phyloP scores from a whole-genome alignment of 2,888 invertebrate genomes.

The Entomobrya multifasciata region DNA sequence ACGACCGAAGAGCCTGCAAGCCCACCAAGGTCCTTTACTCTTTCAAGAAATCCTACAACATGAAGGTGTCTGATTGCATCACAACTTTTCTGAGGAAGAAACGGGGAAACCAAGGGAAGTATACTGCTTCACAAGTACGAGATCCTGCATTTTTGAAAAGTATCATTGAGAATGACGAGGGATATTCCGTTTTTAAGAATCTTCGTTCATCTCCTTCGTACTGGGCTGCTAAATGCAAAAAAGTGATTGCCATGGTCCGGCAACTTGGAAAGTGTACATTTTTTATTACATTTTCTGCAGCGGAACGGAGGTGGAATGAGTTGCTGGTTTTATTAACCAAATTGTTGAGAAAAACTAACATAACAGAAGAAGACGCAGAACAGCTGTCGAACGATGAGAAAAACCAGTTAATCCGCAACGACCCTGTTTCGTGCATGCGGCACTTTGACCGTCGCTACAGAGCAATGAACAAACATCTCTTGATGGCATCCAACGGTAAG shows the following conservation, averaged over 20 bases:
- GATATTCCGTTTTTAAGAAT: slow-evolving; percentile 57
- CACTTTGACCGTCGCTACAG: slow-evolving; percentile 53
- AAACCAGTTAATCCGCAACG: slow-evolving; percentile 14
- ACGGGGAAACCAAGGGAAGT: too few species aligned
- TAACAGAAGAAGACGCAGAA: slow-evolving; percentile 6
- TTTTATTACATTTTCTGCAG: slow-evolving; percentile 69
- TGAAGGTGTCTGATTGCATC: not conserved
- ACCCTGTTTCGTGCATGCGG: slow-evolving; percentile 40
- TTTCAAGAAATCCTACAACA: slow-evolving; percentile 31
- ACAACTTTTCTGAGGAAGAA: not conserved
- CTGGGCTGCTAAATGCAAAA: slow-evolving; percentile 52
- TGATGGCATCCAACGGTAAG: too few species aligned
- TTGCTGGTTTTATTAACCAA: too few species aligned
- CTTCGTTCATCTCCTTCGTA: slow-evolving; percentile 68
- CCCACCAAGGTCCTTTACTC: too few species aligned
- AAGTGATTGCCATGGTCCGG: too few species aligned
- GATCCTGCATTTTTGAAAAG: slow-evolving; percentile 33
- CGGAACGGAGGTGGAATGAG: slow-evolving; percentile 62
- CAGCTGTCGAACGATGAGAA: not conserved
- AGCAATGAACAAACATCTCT: not conserved
- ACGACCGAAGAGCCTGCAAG: slow-evolving; percentile 55
- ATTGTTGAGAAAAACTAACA: not conserved
- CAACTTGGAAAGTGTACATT: slow-evolving; percentile 55
- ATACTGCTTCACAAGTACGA: slow-evolving; percentile 1
- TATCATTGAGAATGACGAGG: slow-evolving; percentile 60